These are phyloP conservation scores for Melolontha melolontha DNA, from an alignment of 2,888 invertebrate species.

Conservation along the genomic window DNA sequence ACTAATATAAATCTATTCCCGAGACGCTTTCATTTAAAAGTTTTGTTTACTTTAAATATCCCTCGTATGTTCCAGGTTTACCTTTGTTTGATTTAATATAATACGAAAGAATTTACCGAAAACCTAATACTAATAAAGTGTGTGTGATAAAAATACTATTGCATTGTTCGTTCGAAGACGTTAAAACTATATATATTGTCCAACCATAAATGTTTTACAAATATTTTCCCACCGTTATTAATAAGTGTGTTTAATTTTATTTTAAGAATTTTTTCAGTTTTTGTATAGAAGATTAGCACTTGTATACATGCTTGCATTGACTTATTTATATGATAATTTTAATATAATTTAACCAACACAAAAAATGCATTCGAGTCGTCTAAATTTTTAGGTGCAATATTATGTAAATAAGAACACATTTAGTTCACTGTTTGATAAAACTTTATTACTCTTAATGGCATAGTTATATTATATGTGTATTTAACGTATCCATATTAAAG, in stretches of 20 bases:
- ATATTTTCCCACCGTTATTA: conserved; percentile 7
- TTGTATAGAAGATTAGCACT: conserved; percentile 24
- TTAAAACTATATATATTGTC: no score
- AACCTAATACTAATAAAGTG: no score
- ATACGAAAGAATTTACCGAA: no score
- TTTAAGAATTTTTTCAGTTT: background rate
- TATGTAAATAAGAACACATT: conserved; percentile 24
- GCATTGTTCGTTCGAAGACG: no score
- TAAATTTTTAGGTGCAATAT: conserved; percentile 20
- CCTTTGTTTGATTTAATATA: no score
- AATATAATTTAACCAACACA: conserved; percentile 1
- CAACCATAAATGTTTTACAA: background rate
- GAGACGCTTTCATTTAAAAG: no score
- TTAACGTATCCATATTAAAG: conserved; percentile 16
- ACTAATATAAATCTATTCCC: no score
- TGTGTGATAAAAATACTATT: no score
- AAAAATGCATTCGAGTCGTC: background rate
- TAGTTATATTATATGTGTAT: conserved; percentile 1
- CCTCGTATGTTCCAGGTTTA: no score
- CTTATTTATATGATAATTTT: conserved; percentile 23
- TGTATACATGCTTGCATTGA: conserved; percentile 1
- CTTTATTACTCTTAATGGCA: conserved; percentile 28
- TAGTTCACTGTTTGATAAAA: conserved; percentile 22
- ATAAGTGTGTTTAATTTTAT: background rate
- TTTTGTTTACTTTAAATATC: no score